Percentiles rank a stretch among this genome's conserved stretches.
phyloP scores from a whole-genome alignment of 2,888 invertebrate genomes.

The Limulus polyphemus region DNA sequence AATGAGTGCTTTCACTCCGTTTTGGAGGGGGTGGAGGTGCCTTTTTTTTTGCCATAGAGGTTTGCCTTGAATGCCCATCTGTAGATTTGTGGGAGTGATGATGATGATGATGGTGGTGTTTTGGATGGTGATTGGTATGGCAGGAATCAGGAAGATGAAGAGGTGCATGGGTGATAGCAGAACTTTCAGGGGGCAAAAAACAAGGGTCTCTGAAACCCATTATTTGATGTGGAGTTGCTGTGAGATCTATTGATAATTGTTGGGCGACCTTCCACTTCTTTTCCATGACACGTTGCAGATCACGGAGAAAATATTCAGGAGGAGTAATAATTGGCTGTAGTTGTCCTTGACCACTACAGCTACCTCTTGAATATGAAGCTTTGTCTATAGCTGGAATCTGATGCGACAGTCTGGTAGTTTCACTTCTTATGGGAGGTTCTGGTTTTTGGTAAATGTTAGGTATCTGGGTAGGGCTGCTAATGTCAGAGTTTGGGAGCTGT shows the following conservation, averaged over 20 bases:
- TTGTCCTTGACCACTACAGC: conserved; percentile 51
- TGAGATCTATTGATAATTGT: conserved; percentile 72
- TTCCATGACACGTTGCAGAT: conserved; percentile 79
- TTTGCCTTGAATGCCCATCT: too few species aligned
- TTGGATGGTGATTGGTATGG: conserved; percentile 10
- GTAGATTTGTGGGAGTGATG: conserved; percentile 1
- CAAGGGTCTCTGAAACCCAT: conserved; percentile 57
- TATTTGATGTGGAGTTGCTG: conserved; percentile 82
- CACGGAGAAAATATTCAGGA: conserved; percentile 61
- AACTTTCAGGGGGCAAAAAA: conserved; percentile 20
- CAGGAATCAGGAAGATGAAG: conserved; percentile 5
- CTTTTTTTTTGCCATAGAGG: conserved; percentile 41
- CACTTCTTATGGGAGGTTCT: conserved; percentile 58
- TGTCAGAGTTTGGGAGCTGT: neutral
- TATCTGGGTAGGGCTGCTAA: neutral
- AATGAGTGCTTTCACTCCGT: conserved; percentile 72
- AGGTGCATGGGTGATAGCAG: neutral
- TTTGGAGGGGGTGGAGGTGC: conserved; percentile 85
- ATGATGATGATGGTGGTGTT: conserved; percentile 7
- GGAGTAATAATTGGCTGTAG: conserved; percentile 38
- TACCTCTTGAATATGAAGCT: neutral
- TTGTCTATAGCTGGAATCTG: neutral
- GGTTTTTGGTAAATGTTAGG: conserved; percentile 13
- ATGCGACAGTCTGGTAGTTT: conserved; percentile 53
- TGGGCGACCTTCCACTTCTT: conserved; percentile 80